Evolutionary conservation across 2,113 vertebrate species (phyloP), one percentile per base, ranked within the genome.

Genomic region (Sinocyclocheilus anshuiensis): DNA sequence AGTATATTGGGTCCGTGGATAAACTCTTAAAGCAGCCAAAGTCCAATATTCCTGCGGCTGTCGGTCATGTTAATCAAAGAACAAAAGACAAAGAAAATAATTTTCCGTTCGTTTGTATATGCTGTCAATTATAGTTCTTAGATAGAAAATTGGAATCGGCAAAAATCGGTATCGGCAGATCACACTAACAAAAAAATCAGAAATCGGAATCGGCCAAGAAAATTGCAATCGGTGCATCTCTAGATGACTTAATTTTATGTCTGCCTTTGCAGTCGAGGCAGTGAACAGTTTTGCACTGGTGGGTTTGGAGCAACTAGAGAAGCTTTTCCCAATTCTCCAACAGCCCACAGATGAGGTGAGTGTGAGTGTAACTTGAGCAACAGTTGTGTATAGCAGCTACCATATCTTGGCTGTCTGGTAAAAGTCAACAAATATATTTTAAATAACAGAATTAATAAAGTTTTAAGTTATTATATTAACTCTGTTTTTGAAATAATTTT

Each of bases 281-380:
- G 91, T 91, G 15, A 95, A 95, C 84, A 89, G 11, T 15, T 92
- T 91, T 0, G 94, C 91, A 3, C 90, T 94, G 0, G 78, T 85
- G 20, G 92, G 94, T 42, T 88, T 96, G 13, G 92, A 94, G 1
- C 86, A 89, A 72, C 86, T 95, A 88, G 94, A 95, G 86, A 92
- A 12, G 3, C 92, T 24, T 81, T 92, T 95, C 24, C 93, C 94
- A 0, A 80, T 95, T 65, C 89, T 95, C 74, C 92, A 93, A 77
- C 92, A 94, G 50, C 92, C 94, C 0, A 88, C 93, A 22, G 93
- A 94, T 1, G 92, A 95, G 93, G 94, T 95, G 72, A 10, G 89
- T 67, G 22, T 9, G 39, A 18, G 42, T 18, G 22, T 0, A 50
- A 55, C 8, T 18, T n/a, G 24, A 48, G 11, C 22, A 48, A n/a